Percentiles rank a stretch among this genome's conserved stretches.
These are phyloP conservation scores for Cuniculus paca DNA, from an alignment of 2,797 vertebrate genomes.

Conservation along the genomic window DNA sequence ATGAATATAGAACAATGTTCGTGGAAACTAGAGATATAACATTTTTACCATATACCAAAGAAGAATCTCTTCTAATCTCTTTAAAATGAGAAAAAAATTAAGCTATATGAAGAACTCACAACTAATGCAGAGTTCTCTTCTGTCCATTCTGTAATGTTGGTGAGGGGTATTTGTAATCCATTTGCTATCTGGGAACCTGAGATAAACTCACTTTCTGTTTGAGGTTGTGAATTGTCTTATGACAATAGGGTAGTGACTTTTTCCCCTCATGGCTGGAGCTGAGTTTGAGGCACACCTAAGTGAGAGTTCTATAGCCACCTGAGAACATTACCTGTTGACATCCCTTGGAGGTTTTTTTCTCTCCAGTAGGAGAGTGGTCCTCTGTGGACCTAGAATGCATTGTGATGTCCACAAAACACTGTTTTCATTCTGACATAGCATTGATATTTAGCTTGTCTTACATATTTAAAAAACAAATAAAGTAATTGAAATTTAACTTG, in stretches of 20 bases:
- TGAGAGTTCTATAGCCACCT: not conserved
- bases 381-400: constrained; percentile 26
- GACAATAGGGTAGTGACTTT: not conserved
- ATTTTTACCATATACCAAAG: not conserved
- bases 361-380: not conserved
- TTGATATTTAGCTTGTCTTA: not conserved
- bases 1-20: not conserved
- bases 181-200: not conserved
- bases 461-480: not conserved
- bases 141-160: not conserved
- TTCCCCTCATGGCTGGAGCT: not conserved
- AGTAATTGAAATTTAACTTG: not conserved
- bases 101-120: not conserved
- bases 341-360: not conserved
- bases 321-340: not conserved
- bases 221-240: not conserved
- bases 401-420: not conserved
- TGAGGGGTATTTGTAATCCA: not conserved
- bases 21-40: not conserved
- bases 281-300: not conserved
- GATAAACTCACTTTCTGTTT: not conserved
- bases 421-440: not conserved
- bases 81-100: not conserved
- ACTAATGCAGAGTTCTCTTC: not conserved
- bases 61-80: not conserved